Evolutionary conservation across 2,113 vertebrate species (phyloP).

Genomic region (Cettia cetti): DNA sequence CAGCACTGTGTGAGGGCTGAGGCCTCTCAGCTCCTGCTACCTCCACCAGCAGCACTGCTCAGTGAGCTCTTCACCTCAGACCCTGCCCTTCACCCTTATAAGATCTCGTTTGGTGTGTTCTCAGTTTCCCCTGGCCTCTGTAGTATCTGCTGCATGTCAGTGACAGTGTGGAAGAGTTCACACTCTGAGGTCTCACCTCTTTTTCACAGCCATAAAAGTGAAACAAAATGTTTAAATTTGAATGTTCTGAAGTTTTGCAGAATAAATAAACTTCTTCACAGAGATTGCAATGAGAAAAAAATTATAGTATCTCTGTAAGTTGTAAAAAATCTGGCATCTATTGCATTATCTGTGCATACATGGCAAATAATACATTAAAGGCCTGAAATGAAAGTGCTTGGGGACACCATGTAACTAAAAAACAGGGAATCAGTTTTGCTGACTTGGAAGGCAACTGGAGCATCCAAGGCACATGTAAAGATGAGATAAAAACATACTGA

Average conservation of each 20-base stretch:
- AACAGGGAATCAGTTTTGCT: neutral
- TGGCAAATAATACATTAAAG: neutral
- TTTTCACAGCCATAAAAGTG: neutral
- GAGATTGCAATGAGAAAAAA: neutral
- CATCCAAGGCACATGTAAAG: neutral
- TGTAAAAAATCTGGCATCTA: neutral
- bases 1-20: neutral
- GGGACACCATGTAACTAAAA: neutral
- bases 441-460: neutral
- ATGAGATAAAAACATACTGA: neutral
- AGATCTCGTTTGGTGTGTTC: neutral
- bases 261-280: conserved; percentile 6
- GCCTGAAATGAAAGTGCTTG: neutral
- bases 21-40: neutral
- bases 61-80: neutral
- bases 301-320: neutral
- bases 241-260: conserved; percentile 6
- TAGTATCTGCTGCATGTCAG: neutral
- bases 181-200: neutral
- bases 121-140: fast-evolving
- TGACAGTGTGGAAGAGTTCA: neutral
- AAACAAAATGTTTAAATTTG: neutral
- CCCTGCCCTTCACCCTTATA: neutral
- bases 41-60: neutral
- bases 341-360: neutral